Evolutionary conservation across 2,797 vertebrate genomes (phyloP).

Genomic region (Pseudochromis fuscus): DNA sequence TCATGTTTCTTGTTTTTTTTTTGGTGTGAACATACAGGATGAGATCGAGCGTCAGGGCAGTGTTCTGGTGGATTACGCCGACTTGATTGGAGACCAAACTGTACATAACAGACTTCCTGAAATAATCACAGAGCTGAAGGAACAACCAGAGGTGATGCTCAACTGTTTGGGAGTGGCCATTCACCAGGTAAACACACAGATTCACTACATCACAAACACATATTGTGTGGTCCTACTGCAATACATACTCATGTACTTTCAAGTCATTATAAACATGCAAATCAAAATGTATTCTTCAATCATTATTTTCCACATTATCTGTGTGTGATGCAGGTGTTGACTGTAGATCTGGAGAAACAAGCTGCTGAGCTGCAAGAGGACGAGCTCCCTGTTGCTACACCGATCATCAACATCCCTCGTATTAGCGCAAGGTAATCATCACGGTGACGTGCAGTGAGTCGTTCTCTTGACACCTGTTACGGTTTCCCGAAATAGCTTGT

Average conservation of each 20-base stretch:
- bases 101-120: constrained; percentile 82
- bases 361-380: constrained; percentile 91
- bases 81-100: constrained; percentile 83
- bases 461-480: not conserved
- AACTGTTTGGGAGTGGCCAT: constrained; percentile 94
- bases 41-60: constrained; percentile 98
- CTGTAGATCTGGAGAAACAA: constrained; percentile 92
- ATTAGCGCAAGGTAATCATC: constrained; percentile 90
- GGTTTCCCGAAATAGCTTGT: too few species aligned
- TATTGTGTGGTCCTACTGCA: too few species aligned
- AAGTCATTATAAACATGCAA: too few species aligned
- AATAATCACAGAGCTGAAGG: constrained; percentile 87
- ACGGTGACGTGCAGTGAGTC: not conserved
- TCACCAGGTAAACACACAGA: constrained; percentile 88
- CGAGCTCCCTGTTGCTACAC: constrained; percentile 86
- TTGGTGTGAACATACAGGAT: constrained; percentile 86
- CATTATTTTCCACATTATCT: constrained; percentile 1
- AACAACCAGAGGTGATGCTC: constrained; percentile 92
- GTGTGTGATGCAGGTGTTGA: constrained; percentile 87
- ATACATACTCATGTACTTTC: too few species aligned
- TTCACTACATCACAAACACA: not conserved
- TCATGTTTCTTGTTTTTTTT: not conserved
- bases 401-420: constrained; percentile 92
- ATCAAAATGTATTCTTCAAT: not conserved
- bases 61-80: constrained; percentile 94